phyloP scores from a whole-genome alignment of 2,113 vertebrate genomes.

The Rallus limicola region DNA sequence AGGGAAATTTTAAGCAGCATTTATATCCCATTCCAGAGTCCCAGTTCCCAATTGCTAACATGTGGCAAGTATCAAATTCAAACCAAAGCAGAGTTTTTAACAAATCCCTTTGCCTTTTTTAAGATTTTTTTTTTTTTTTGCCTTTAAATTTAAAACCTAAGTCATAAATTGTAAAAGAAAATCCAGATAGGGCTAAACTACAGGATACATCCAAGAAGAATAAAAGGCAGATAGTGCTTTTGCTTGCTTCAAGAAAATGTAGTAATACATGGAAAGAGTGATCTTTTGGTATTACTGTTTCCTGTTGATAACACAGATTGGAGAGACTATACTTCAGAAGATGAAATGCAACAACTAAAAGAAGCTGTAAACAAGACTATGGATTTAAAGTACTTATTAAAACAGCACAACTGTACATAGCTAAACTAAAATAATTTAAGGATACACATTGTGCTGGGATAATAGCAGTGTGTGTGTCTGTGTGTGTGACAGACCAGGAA shows the following conservation, averaged over 20 bases:
- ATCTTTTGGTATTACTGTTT: not conserved
- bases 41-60: not conserved
- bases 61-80: not conserved
- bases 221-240: not conserved
- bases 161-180: not conserved
- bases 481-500: not conserved
- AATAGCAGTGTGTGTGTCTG: not conserved
- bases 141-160: not conserved
- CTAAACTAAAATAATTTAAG: not conserved
- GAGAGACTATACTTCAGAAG: not conserved
- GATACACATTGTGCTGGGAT: not conserved
- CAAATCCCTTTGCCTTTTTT: not conserved
- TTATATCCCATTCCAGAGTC: not conserved
- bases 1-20: not conserved
- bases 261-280: not conserved
- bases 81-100: not conserved
- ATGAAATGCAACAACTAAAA: not conserved
- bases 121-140: not conserved
- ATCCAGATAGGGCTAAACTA: not conserved
- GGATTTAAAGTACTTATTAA: not conserved
- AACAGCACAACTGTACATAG: not conserved
- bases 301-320: not conserved
- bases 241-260: not conserved
- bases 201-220: not conserved
- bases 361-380: not conserved